phyloP scores from a whole-genome alignment of 2,888 invertebrate species.

The Chrysopilus asiliformis region DNA sequence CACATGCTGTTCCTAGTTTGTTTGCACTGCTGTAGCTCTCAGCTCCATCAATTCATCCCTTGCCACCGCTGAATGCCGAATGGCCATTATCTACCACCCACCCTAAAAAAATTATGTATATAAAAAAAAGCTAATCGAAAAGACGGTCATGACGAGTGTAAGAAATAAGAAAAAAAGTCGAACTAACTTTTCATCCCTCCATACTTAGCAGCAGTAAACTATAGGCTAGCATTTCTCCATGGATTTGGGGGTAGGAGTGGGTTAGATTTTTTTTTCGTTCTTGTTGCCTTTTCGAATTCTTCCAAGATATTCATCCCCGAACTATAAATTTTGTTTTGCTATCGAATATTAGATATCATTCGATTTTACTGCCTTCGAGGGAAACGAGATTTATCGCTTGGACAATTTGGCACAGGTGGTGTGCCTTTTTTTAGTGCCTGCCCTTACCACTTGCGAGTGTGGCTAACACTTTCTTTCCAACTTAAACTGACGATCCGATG shows the following conservation, averaged over 20 bases:
- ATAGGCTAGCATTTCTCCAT: not conserved
- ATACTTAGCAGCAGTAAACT: not conserved
- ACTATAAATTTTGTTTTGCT: slow-evolving; percentile 10
- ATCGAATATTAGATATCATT: slow-evolving; percentile 16
- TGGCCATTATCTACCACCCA: too few species aligned
- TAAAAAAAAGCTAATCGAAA: too few species aligned
- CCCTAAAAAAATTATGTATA: too few species aligned
- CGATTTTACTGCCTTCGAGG: slow-evolving; percentile 15
- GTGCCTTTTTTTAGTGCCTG: slow-evolving; percentile 11
- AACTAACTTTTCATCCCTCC: slow-evolving; percentile 1
- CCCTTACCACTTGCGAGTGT: too few species aligned
- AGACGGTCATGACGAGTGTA: too few species aligned
- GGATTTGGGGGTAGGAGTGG: not conserved
- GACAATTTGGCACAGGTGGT: slow-evolving; percentile 16
- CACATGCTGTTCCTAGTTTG: too few species aligned
- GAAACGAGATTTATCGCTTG: slow-evolving; percentile 14
- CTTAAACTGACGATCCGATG: too few species aligned
- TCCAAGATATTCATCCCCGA: slow-evolving; percentile 8
- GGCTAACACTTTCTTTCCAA: too few species aligned
- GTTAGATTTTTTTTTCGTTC: not conserved
- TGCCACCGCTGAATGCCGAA: too few species aligned
- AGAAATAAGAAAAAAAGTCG: not conserved
- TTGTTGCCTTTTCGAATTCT: not conserved
- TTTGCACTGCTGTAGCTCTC: too few species aligned
- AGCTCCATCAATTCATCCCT: too few species aligned